Evolutionary conservation across 2,888 invertebrate species (phyloP), one percentile per base, ranked within the genome.

Genomic region (Brenthis hecate): DNA sequence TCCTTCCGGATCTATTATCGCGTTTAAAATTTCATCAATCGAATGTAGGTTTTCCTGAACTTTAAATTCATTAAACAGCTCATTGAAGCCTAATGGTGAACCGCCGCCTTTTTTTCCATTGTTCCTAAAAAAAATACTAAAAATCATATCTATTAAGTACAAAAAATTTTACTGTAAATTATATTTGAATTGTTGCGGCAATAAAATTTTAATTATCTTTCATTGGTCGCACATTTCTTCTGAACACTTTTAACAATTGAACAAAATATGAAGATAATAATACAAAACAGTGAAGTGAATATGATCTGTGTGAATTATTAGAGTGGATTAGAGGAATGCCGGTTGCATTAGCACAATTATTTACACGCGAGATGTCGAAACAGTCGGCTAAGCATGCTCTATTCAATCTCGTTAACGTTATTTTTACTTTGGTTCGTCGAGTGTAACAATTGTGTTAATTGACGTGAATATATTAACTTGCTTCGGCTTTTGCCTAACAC

Each of bases 1-100:
- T 70, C 98, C 98, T 85, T 98, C 97, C 50, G 97, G 96, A 86
- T 97, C 97, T 78, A 98, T 97, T 82, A 98, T 98, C 81, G 96
- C 96, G 80, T 96, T 96, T 62, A 98, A 93, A 78, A 97, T 97
- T 80, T 97, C 97, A 82, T 98, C 97, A 89, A 97, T 95, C 68
- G 96, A 97, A 82, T 97, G 96, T 64, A 97, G 94, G 80, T 97
- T 97, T 90, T 97, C 97, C 88, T 97, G 97, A 80, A 97, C 95
- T 78, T 96, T 95, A 81, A 97, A 96, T 92, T 97, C 97, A 85
- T 96, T 96, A 86, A 97, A 97, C 78, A 97, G 94, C 90, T 97
- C 97, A 82, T 96, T 96, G 89, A 97, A 97, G 80, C 97, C 97
- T 77, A 97, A 91, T 65, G 97, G 97, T 75, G 97, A 97, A 64